Base-by-base conservation (phyloP, 2,888 invertebrate genomes). In the Scaptomyza cyrtandrae region DNA sequence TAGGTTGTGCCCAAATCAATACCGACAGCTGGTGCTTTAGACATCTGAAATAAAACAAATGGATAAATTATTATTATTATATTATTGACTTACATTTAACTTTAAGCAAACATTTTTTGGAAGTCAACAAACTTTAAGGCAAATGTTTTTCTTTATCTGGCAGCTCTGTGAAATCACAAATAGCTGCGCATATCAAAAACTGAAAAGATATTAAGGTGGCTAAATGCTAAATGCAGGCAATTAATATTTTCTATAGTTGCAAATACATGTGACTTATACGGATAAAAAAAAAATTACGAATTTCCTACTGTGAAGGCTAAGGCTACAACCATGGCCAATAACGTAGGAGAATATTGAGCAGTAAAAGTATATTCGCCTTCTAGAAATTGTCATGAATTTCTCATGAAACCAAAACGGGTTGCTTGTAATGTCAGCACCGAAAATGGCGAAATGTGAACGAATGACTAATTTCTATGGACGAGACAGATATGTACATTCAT, bases 1-100 rank as follows among this genome's bases (percentile, higher is more conserved):
- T 98, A 98, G 76, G 98, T 98, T 84, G 98, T 98, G 83, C 98
- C 98, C 93, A 98, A 94, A 94, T 98, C 98, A 93, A 98, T 98
- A 94, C 98, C 98, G 91, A 98, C 95, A 92, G 97, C 97, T 91
- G 96, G 97, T 94, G 96, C 92, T 89, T 92, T 92, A 80, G 92
- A 90, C 92, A 92, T 92, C 92, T 91, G 72, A 1, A 89, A 86
- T 27, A 33, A 66, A 39, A 46, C 31, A 45, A 71, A 27, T 49
- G 45, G 27, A n/a, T 57, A 31, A 52, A 52, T 63, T 62, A 52
- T 19, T 45, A 13, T 31, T 59, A 16, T n/a, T 14, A 29, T 57
- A 14, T 14, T 16, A 31, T 33, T 16, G 16, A 16, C 19, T 16
- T 48, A 13, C 31, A 31, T 43, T 54, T 1, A 2, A 33, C 33